Evolutionary conservation across 2,888 invertebrate species (phyloP), one percentile per base, ranked within the genome.

Genomic region (Raillietiella orientalis): DNA sequence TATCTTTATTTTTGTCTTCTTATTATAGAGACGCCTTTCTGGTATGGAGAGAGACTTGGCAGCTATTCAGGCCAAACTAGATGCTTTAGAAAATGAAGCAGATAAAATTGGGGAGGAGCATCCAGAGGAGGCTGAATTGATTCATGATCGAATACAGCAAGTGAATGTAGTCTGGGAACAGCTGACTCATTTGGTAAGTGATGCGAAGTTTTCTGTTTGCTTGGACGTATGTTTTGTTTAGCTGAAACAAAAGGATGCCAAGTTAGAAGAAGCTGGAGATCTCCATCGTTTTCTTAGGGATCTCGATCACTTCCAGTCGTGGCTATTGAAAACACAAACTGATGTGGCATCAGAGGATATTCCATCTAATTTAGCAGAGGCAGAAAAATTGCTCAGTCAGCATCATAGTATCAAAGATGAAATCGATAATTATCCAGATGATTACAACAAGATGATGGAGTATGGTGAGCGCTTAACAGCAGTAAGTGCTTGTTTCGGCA

Each of bases 31-130:
- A 29, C 66, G 90, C 27, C 59, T 96, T 17, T 79, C 84, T 35
- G 84, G 90, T 33, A 90, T 96, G 87, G 96, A 99, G 52, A 65
- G 93, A 30, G 96, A 99, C 49, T 52, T 99, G 37, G 93, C 87
- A 23, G 96, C 96, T 20, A 99, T 99, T 36, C 82, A 93, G 48
- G 87, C 93, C 14, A 84, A 90, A 50, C 58, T 96, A 35, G 72
- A 82, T 29, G 69, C 84, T 3, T 55, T 96, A 38, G 84, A 90
- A 46, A 62, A 62, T 39, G 93, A 96, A 48, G 93, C 93, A 4
- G 66, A 65, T 38, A 60, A 64, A 33, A 84, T 96, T 45, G 77
- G 82, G 40, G 61, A 59, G 16, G 77, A 84, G 32, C 87, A 90
- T 47, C 87, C 93, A 0, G 87, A 90, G 38, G 82, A 84, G 43